Percentiles rank a stretch among this genome's conserved stretches.
Conservation (phyloP, 2,888 invertebrate species). For the Argyra leucocephala region DNA sequence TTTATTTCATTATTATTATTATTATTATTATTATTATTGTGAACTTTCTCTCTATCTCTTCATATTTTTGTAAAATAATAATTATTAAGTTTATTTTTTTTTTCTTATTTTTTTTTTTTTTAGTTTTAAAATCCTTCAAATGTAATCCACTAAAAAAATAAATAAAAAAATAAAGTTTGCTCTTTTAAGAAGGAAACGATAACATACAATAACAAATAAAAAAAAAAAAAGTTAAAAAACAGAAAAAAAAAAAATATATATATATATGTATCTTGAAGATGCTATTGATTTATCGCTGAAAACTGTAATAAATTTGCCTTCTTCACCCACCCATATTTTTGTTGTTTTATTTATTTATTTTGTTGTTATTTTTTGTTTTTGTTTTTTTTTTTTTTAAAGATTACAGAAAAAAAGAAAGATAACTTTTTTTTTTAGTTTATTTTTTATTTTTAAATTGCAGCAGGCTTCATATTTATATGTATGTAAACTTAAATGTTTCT, state of each 20-base stretch:
- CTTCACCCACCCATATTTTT: neutral
- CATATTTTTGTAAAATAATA: neutral
- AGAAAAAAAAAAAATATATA: no score
- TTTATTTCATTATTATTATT: neutral
- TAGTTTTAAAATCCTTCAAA: neutral
- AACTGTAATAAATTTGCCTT: constrained; percentile 4
- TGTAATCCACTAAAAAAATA: neutral
- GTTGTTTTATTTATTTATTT: neutral
- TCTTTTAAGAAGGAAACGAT: neutral
- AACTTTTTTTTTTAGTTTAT: no score
- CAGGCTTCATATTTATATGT: no score
- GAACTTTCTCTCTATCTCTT: no score
- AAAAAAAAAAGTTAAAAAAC: neutral
- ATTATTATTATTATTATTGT: neutral
- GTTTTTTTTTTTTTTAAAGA: no score
- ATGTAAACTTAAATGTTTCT: no score
- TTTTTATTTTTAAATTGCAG: no score
- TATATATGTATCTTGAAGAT: no score
- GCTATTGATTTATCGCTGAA: constrained; percentile 4
- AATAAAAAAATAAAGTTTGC: neutral
- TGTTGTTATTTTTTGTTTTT: neutral
- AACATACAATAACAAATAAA: neutral
- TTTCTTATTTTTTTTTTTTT: neutral
- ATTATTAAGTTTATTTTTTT: neutral
- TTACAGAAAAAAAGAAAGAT: neutral